Evolutionary conservation across 2,797 vertebrate genomes (phyloP), one percentile per base, ranked within the genome.

Genomic region (Chrysocyon brachyurus): DNA sequence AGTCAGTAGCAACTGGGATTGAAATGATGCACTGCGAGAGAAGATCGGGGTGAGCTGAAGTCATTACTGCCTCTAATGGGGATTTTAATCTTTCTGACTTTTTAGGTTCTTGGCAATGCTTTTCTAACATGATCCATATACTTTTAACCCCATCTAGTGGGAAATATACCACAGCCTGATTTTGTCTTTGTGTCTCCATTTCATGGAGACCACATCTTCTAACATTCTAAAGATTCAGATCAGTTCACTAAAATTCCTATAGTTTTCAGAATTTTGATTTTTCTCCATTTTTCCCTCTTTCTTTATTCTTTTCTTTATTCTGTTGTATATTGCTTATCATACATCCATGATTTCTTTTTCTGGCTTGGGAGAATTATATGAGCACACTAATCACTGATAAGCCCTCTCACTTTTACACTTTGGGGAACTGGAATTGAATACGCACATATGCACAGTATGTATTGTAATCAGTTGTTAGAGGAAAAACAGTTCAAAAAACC

Each of bases 11-110:
- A n/a, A 7, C 4, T 6, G 11, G 57, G 72, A 54, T 3, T 28
- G 46, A 10, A 24, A 26, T 57, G 87, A 54, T 28, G 59, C 0
- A 0, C 64, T 59, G 1, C 31, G 78, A 91, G 64, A 12, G 49
- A 3, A 63, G 5, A 21, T n/a, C 0, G 3, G 36, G 5, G 16
- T 17, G 24, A 21, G 12, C 2, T 6, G 10, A 49, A 28, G 49
- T 46, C 10, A n/a, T 54, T 52, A 16, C 79, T 3, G 28, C 6
- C 52, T 59, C 5, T 52, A 56, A 59, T 12, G 36, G 4, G 9
- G 36, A n/a, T 49, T 56, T 16, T 3, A 56, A 16, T 54, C 36
- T n/a, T 61, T 40, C 46, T 46, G 46, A 70, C 46, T 12, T 28
- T 31, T 24, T 19, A 2, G 22, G 8, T 61, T 49, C 49, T 22